phyloP scores from a whole-genome alignment of 1,140 invertebrate species.

The Ptiloglossa arizonensis region DNA sequence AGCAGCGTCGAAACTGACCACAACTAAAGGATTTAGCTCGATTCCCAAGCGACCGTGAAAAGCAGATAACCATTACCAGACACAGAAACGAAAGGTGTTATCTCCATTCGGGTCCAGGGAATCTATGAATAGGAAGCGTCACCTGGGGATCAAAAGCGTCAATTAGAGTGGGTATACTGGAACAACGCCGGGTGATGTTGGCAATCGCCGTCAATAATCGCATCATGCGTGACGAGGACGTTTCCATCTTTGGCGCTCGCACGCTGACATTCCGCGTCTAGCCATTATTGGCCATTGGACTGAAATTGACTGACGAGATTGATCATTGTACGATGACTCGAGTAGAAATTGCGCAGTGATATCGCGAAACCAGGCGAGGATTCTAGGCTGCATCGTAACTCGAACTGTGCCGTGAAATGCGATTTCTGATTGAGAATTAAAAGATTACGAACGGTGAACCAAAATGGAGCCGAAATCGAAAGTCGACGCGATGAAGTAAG shows the following conservation, averaged over 20 bases:
- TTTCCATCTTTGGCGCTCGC: constrained; percentile 40
- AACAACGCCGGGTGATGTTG: constrained; percentile 28
- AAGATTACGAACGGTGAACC: not conserved
- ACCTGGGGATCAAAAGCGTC: constrained; percentile 27
- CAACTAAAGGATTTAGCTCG: not conserved
- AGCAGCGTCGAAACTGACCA: not conserved
- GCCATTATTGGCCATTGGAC: constrained; percentile 22
- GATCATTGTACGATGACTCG: constrained; percentile 26
- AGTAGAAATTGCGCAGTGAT: constrained; percentile 5
- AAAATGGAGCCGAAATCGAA: not conserved
- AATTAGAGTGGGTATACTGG: constrained; percentile 31
- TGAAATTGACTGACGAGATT: constrained; percentile 37
- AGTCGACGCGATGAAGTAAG: too few species aligned
- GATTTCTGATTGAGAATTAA: not conserved
- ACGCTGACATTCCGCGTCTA: constrained; percentile 11
- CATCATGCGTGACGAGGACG: constrained; percentile 28
- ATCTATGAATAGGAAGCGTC: constrained; percentile 12
- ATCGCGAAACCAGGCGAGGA: too few species aligned
- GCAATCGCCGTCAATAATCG: constrained; percentile 40
- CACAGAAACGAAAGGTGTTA: constrained; percentile 12
- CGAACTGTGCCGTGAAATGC: not conserved
- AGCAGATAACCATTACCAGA: not conserved
- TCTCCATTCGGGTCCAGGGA: not conserved
- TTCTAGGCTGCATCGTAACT: not conserved
- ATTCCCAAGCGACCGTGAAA: not conserved